Base-by-base conservation (phyloP, 1,140 invertebrate genomes). In the Drosophila nannoptera region DNA sequence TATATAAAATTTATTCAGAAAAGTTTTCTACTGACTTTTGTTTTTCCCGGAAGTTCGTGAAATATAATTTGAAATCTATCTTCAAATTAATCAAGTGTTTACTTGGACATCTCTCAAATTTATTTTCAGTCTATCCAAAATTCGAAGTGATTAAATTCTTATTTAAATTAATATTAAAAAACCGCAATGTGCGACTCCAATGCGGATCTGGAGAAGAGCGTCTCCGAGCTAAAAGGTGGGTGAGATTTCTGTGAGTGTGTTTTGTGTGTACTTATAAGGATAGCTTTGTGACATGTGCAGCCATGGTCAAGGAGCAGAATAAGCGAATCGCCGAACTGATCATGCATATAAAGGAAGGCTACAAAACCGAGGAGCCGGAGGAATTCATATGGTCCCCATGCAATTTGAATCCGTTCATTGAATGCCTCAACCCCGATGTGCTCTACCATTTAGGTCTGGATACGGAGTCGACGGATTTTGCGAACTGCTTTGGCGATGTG, bases 401-500 rank as follows among this genome's bases (percentile, higher is more conserved):
- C 7, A 38, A 42, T 4, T 31, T 86, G 0, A 84, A 86, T 62
- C 81, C 74, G 4, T 86, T 67, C 9, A 4, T 86, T 0, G 60
- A 71, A 12, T 77, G 81, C 52, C 49, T 84, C 1, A 38, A 69
- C 16, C 77, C 76, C 1, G 81, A 84, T 22, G 16, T 64, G 5
- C 52, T 84, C 11, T 75, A 75, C 16, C 81, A 84, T 36, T 46
- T 84, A 2, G 42, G 36, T 0, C 11, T 86, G 29, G 48, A 60
- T 12, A 80, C 81, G 0, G 36, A 29, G 0, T 56, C 69, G 12
- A 80, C 50, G 0, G 58, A 86, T 33, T 81, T 86, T 42, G 63
- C 63, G 0, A 80, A 80, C 32, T 49, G 72, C 0, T 84, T 84
- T 33, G 81, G 81, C 1, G 81, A 84, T 68, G 81, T 84, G 4